Evolutionary conservation across 2,888 invertebrate species (phyloP).

Genomic region (Monochamus alternatus): DNA sequence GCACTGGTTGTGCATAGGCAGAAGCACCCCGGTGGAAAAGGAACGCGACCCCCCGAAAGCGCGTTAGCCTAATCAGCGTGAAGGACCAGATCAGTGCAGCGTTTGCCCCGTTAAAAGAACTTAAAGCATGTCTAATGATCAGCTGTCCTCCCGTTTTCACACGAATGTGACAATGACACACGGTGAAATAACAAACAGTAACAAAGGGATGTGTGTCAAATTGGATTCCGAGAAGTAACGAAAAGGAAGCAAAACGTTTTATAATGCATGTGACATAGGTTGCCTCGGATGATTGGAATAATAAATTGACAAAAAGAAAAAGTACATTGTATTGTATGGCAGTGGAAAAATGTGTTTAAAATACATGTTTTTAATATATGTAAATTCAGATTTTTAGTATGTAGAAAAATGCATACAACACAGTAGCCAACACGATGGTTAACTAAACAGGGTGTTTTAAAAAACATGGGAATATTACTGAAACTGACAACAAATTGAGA

Average conservation of each 20-base stretch:
- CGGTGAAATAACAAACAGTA: conserved; percentile 42
- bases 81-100: conserved; percentile 60
- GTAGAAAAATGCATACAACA: no score
- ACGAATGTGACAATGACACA: conserved; percentile 50
- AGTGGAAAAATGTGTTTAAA: no score
- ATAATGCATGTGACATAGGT: conserved; percentile 26
- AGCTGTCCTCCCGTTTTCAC: conserved; percentile 65
- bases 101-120: conserved; percentile 63
- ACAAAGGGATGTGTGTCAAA: conserved; percentile 40
- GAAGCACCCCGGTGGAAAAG: conserved; percentile 37
- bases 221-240: conserved; percentile 35
- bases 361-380: no score
- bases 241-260: conserved; percentile 33
- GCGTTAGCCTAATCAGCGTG: conserved; percentile 67
- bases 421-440: no score
- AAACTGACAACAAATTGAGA: no score
- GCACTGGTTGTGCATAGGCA: conserved; percentile 25
- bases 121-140: conserved; percentile 67
- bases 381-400: no score
- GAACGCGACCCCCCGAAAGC: conserved; percentile 60
- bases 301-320: neutral
- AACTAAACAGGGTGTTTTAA: no score
- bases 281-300: conserved; percentile 4
- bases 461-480: no score
- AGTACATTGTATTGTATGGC: no score